Base-by-base conservation (phyloP, 2,113 vertebrate genomes). In the Gracilinanus agilis region DNA sequence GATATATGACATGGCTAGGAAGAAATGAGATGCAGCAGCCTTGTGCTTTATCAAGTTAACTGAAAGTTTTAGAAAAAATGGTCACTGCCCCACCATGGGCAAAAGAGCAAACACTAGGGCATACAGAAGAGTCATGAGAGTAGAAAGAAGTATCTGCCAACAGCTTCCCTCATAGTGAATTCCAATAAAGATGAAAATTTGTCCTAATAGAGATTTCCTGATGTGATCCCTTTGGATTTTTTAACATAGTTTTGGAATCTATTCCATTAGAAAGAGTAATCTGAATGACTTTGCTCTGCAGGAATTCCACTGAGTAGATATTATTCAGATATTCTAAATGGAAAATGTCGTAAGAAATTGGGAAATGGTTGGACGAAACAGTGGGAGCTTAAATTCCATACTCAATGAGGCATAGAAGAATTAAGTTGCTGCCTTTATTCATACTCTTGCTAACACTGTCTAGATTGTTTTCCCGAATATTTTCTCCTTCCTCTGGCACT, bases 281-380 rank as follows among this genome's bases (percentile, higher is more conserved):
- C 83, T 44, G 91, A 96, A 96, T 29, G 49, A 8, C 29, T 95
- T 92, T 94, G 44, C 44, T 83, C 58, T 34, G 53, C 92, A 92
- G 44, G 53, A 49, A 67, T 61, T 93, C 95, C 54, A 19, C 21
- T 58, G 25, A 44, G 90, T n/a, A 90, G 13, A 91, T 34, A 94
- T 89, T 53, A 54, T 53, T 90, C 53, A 53, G 55, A 90, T 67
- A 21, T 53, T 90, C 55, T 55, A 25, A 61, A 55, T 96, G 44
- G 75, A 91, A 92, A 75, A 94, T 90, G 19, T 44, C 88, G 93
- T 44, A 29, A 90, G 93, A 56, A 92, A 90, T n/a, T 54, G 49
- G 92, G 55, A 91, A 2, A 67, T 75, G 44, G 13, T n/a, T 53
- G 29, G 34, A 90, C 67, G 54, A 75, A 93, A 88, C 90, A 90